Conservation (phyloP, 53 echinoderm and acorn worm genomes). For the Paelopatides confundens region DNA sequence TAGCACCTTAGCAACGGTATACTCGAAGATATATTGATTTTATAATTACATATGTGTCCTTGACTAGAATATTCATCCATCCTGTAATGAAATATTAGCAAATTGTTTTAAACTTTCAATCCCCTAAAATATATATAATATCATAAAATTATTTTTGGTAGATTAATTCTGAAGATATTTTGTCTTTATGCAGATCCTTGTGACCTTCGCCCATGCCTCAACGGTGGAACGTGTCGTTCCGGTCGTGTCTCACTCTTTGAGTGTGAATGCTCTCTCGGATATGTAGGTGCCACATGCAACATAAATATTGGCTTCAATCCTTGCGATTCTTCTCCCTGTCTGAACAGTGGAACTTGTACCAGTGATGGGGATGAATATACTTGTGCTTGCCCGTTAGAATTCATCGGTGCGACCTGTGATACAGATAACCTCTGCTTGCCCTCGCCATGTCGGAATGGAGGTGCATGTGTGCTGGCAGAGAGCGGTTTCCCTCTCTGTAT, state of each 20-base stretch:
- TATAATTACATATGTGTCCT: no score
- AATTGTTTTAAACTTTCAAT: no score
- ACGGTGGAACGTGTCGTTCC: not conserved
- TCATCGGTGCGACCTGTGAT: not conserved
- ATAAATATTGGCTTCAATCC: not conserved
- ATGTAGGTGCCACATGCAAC: not conserved
- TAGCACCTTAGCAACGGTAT: no score
- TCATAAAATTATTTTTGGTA: no score
- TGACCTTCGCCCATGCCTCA: slow-evolving; percentile 1
- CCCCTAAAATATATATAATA: no score
- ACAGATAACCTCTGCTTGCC: slow-evolving; percentile 14
- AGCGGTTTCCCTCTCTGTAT: not conserved
- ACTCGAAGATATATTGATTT: no score
- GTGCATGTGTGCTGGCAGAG: not conserved
- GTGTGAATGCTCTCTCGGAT: not conserved
- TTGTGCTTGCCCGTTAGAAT: not conserved
- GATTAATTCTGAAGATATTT: not conserved
- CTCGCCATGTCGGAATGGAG: slow-evolving; percentile 16
- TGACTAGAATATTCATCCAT: no score
- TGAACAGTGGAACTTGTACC: slow-evolving; percentile 6
- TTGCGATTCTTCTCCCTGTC: not conserved
- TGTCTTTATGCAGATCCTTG: slow-evolving; percentile 1
- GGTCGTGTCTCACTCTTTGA: not conserved
- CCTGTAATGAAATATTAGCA: no score
- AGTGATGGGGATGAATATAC: not conserved